Conservation (phyloP, 2,797 vertebrate species). For the Vultur gryphus region DNA sequence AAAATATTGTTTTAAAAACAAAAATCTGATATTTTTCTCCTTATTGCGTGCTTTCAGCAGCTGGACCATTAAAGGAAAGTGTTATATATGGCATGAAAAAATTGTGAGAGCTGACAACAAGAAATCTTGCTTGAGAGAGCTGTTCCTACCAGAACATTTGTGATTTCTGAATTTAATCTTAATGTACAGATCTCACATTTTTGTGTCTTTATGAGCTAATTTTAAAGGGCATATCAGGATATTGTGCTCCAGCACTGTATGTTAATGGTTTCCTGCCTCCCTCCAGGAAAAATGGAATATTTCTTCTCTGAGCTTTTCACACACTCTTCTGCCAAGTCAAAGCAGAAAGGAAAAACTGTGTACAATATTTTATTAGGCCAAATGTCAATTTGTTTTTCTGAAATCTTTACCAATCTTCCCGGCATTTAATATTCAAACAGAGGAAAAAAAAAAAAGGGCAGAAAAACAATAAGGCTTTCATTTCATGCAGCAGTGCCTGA, state of each 20-base stretch:
- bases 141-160: background rate
- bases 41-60: background rate
- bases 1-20: background rate
- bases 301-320: conserved; percentile 42
- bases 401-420: conserved; percentile 51
- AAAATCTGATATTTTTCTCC: background rate
- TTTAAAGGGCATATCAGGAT: conserved; percentile 46
- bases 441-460: fast-evolving
- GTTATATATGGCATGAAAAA: background rate
- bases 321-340: conserved; percentile 36
- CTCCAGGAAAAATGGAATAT: conserved; percentile 46
- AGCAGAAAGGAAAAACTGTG: conserved; percentile 54
- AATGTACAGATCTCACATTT: background rate
- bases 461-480: background rate
- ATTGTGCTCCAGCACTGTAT: conserved; percentile 38
- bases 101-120: background rate
- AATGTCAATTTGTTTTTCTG: conserved; percentile 53
- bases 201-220: background rate
- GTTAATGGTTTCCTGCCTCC: conserved; percentile 41
- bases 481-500: background rate
- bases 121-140: background rate
- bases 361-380: conserved; percentile 45
- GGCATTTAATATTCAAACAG: background rate
- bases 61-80: background rate
- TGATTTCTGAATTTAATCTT: background rate